Evolutionary conservation across 2,888 invertebrate genomes (phyloP).

Genomic region (Polymixis lichenea): DNA sequence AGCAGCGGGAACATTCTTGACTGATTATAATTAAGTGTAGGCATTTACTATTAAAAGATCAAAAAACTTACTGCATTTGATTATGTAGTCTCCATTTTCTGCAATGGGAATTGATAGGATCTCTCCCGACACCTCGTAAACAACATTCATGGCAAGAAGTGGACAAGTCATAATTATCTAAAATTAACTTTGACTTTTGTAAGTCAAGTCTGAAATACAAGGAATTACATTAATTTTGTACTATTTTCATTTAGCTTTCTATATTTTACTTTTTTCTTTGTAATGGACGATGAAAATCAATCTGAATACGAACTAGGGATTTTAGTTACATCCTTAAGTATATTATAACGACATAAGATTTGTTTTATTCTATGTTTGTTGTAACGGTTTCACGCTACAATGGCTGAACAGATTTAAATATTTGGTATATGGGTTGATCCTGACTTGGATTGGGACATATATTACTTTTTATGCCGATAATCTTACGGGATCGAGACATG

Average conservation of each 20-base stretch:
- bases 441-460: no score
- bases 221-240: neutral
- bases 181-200: constrained; percentile 17
- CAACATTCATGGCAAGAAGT: constrained; percentile 32
- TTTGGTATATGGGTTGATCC: no score
- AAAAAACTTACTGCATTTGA: constrained; percentile 48
- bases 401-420: no score
- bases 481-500: no score
- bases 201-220: constrained; percentile 47
- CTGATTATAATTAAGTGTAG: neutral
- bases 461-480: no score
- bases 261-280: neutral
- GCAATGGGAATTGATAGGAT: constrained; percentile 47
- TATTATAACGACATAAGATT: no score
- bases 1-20: neutral
- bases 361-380: no score
- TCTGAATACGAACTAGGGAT: neutral
- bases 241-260: neutral
- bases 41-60: neutral
- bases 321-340: no score
- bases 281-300: no score
- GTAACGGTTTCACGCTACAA: no score
- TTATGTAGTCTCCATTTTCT: constrained; percentile 48
- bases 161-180: constrained; percentile 53
- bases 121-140: constrained; percentile 45